Percentiles rank a stretch among this genome's conserved stretches.
Evolutionary conservation across 2,113 vertebrate genomes (phyloP).

Genomic region (Macrotus californicus): DNA sequence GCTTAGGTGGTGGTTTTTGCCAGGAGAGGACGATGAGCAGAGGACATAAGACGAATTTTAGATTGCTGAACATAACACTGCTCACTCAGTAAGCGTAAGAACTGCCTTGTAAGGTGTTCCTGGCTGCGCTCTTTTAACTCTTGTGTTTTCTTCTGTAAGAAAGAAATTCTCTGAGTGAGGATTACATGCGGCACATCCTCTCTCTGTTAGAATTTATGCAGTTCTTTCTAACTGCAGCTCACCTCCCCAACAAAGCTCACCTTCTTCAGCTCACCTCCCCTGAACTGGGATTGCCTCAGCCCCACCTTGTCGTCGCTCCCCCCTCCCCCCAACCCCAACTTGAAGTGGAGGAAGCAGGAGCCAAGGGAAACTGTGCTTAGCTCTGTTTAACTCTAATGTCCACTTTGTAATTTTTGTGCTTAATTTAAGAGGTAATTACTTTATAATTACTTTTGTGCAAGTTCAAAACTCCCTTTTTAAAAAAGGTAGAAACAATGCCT

Average conservation of each 20-base stretch:
- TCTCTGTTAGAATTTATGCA: background rate
- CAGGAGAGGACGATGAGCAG: rapidly evolving
- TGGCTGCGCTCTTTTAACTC: background rate
- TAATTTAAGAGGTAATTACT: background rate
- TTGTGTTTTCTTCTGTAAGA: background rate
- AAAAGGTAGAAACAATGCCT: background rate
- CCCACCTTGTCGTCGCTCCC: too few relatives aligned
- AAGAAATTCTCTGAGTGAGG: background rate
- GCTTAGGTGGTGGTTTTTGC: background rate
- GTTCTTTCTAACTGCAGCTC: background rate
- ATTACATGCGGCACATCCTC: background rate
- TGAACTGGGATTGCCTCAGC: rapidly evolving
- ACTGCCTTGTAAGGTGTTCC: background rate
- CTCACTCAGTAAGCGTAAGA: background rate
- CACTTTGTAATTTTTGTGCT: background rate
- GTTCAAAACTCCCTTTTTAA: background rate
- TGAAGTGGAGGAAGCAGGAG: background rate
- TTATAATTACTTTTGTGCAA: background rate
- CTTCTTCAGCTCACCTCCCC: background rate
- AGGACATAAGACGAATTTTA: rapidly evolving
- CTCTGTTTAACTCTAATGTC: background rate
- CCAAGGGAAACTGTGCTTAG: too few relatives aligned
- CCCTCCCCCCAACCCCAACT: too few relatives aligned
- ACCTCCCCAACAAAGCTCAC: too few relatives aligned
- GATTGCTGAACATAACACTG: background rate